Base-by-base conservation (phyloP, 2,113 vertebrate species). In the Nothocercus julius region DNA sequence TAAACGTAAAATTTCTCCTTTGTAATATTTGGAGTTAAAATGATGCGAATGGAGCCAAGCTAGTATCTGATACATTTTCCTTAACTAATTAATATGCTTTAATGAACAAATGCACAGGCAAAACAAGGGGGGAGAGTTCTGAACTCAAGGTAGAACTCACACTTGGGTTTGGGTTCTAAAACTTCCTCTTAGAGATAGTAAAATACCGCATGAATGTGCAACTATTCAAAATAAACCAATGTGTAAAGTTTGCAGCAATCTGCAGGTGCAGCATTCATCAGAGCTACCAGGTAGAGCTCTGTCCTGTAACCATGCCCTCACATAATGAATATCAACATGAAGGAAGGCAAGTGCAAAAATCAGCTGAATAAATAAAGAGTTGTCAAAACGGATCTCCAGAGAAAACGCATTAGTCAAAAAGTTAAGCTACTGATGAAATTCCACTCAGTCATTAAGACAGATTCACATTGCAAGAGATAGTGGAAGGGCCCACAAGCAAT, bases 21-120 rank as follows among this genome's bases (percentile, higher is more conserved):
- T 62, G 13, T 87, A 4, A 9, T 11, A 62, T 58, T 61, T 76
- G 63, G 84, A 96, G 32, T 66, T 69, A 61, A 89, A 92, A 84
- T 70, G 42, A 53, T 38, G 25, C 59, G 47, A 89, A 47, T 20
- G 17, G 11, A 91, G 87, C 34, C 89, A 91, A 85, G 32, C 1
- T 64, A 92, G 54, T 56, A 89, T 38, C 38, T 44, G 56, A 61
- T 19, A 92, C 5, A 32, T 72, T 82, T 87, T 75, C 54, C 36
- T 56, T 32, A 76, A 49, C 19, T 82, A 47, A 28, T 64, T 28
- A 82, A 61, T 72, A 58, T 76, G 44, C 45, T 87, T 45, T n/a
- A 20, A n/a, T 66, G 24, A 92, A 82, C 70, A 87, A 84, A 89
- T 28, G 14, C 34, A 61, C 38, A 61, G 75, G 40, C 42, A 91